Evolutionary conservation across 2,888 invertebrate species (phyloP).

Genomic region (Caenorhabditis sp.): DNA sequence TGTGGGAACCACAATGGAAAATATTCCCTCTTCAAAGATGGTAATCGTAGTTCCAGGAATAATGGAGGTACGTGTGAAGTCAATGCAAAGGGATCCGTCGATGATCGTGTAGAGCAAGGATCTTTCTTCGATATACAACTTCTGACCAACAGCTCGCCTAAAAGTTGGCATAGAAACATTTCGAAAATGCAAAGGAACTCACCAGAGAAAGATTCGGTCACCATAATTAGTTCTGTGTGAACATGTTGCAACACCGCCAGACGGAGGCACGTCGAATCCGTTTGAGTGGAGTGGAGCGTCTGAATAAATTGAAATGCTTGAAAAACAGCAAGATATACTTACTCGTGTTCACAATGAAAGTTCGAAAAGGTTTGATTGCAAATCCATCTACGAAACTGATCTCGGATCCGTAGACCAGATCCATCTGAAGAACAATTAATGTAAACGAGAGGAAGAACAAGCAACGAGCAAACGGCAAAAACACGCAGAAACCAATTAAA

Average conservation of each 20-base stretch:
- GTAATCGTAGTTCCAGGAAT: slow-evolving; percentile 71
- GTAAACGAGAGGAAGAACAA: no score
- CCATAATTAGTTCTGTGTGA: slow-evolving; percentile 64
- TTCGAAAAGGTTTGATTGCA: slow-evolving; percentile 61
- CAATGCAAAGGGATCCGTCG: slow-evolving; percentile 74
- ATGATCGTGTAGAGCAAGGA: slow-evolving; percentile 68
- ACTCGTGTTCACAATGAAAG: slow-evolving; percentile 75
- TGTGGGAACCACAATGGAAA: slow-evolving; percentile 78
- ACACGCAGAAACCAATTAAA: no score
- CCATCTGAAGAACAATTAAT: slow-evolving; percentile 65
- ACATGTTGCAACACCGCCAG: slow-evolving; percentile 75
- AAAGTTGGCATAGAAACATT: no score
- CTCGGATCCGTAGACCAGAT: slow-evolving; percentile 66
- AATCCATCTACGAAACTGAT: slow-evolving; percentile 60
- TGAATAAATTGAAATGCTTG: slow-evolving; percentile 58
- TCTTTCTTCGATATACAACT: slow-evolving; percentile 76
- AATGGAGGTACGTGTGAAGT: slow-evolving; percentile 76
- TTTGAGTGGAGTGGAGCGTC: slow-evolving; percentile 77
- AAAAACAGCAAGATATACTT: slow-evolving; percentile 26
- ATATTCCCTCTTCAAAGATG: slow-evolving; percentile 57
- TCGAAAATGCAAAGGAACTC: no score
- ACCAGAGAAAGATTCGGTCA: slow-evolving; percentile 79
- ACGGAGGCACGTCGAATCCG: slow-evolving; percentile 68
- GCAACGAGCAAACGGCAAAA: no score
- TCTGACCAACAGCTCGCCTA: slow-evolving; percentile 77